A percentile compares a stretch with the other conserved stretches of the same genome.
phyloP scores from a whole-genome alignment of 2,888 invertebrate genomes.

The Stratiomys singularior region DNA sequence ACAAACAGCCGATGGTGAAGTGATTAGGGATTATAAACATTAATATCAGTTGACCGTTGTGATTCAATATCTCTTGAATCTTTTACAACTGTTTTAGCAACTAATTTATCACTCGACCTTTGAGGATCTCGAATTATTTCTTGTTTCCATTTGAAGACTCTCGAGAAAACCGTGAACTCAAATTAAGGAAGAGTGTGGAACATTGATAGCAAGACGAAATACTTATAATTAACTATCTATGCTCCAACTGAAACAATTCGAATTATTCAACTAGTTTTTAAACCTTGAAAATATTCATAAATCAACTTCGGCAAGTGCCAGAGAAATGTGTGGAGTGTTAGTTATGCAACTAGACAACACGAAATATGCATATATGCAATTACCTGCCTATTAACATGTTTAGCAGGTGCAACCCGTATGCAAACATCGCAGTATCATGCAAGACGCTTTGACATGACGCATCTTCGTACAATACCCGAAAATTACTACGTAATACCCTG shows the following conservation, averaged over 20 bases:
- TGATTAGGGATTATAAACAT: slow-evolving; percentile 1
- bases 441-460: neutral
- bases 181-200: neutral
- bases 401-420: neutral
- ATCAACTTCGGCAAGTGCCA: neutral
- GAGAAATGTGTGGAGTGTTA: neutral
- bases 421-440: neutral
- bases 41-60: neutral
- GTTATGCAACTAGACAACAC: neutral
- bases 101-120: slow-evolving; percentile 13
- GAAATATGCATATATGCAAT: too few relatives aligned
- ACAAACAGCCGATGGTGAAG: neutral
- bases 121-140: slow-evolving; percentile 6
- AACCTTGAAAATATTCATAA: slow-evolving; percentile 18
- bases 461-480: neutral
- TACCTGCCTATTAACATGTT: neutral
- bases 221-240: neutral
- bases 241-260: slow-evolving; percentile 8
- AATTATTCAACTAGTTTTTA: slow-evolving; percentile 13
- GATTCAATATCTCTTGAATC: neutral
- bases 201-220: slow-evolving; percentile 6
- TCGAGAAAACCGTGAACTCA: slow-evolving; percentile 21
- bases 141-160: neutral
- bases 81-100: neutral
- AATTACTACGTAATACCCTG: neutral